A percentile compares a stretch with the other conserved stretches of the same genome.
Conservation (phyloP, 2,888 invertebrate species). For the Bhutanitis thaidina region DNA sequence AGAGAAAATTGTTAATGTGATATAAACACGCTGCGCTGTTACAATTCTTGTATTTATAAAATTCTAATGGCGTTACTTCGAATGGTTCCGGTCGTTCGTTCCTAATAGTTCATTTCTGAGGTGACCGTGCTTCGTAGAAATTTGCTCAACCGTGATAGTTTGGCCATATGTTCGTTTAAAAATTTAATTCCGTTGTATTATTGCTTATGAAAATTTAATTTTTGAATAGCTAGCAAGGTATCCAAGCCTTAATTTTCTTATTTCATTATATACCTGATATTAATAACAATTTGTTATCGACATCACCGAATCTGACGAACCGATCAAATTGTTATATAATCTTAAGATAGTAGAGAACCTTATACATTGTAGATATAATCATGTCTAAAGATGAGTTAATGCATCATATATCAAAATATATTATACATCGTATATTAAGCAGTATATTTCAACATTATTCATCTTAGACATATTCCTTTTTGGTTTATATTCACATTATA, state of each 20-base stretch:
- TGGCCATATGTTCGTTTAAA: constrained; percentile 41
- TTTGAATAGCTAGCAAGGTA: too few species aligned
- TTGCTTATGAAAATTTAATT: too few species aligned
- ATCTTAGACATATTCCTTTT: constrained; percentile 8
- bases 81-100: constrained; percentile 62
- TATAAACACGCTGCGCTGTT: constrained; percentile 62
- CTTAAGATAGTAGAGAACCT: constrained; percentile 23
- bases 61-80: constrained; percentile 60
- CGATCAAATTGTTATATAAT: constrained; percentile 28
- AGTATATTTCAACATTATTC: constrained; percentile 1
- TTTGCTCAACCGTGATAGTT: constrained; percentile 69
- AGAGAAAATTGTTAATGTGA: constrained; percentile 66
- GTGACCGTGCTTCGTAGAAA: constrained; percentile 60
- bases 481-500: constrained; percentile 5
- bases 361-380: constrained; percentile 16
- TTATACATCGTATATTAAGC: constrained; percentile 6
- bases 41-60: constrained; percentile 47
- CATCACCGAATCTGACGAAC: constrained; percentile 40
- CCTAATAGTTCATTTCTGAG: constrained; percentile 64
- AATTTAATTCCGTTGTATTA: not conserved
- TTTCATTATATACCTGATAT: not conserved
- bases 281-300: constrained; percentile 37
- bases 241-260: constrained; percentile 1
- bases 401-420: too few species aligned
- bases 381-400: constrained; percentile 12